Conservation (phyloP, 2,888 invertebrate genomes). For the Dryocosmus kuriphilus region DNA sequence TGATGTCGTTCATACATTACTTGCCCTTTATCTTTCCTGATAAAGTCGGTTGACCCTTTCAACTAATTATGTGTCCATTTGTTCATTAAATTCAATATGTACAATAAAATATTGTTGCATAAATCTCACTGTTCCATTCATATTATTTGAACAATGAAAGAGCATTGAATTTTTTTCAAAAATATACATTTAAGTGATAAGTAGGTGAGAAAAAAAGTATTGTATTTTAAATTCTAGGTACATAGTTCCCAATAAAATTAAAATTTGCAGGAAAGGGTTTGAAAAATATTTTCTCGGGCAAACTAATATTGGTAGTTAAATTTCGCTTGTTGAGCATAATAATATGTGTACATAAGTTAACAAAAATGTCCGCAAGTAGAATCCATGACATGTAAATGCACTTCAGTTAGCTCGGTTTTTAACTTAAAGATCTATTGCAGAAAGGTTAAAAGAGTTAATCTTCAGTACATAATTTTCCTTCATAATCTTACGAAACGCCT, state of each 20-base stretch:
- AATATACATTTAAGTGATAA: no score
- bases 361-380: no score
- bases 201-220: no score
- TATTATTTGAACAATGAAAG: not conserved
- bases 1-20: not conserved
- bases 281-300: no score
- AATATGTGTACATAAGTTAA: no score
- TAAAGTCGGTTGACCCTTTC: not conserved
- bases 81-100: slow-evolving; percentile 4
- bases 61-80: not conserved
- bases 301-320: no score
- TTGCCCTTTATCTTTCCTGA: not conserved
- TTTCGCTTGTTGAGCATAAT: no score
- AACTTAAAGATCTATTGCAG: not conserved
- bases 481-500: not conserved
- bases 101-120: not conserved
- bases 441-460: not conserved
- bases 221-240: no score
- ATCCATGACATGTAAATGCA: not conserved
- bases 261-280: no score
- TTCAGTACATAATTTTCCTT: not conserved
- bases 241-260: no score
- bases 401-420: not conserved
- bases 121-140: not conserved
- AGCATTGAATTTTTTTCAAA: no score